Evolutionary conservation across 2,888 invertebrate genomes (phyloP).

Genomic region (Acleris holmiana): DNA sequence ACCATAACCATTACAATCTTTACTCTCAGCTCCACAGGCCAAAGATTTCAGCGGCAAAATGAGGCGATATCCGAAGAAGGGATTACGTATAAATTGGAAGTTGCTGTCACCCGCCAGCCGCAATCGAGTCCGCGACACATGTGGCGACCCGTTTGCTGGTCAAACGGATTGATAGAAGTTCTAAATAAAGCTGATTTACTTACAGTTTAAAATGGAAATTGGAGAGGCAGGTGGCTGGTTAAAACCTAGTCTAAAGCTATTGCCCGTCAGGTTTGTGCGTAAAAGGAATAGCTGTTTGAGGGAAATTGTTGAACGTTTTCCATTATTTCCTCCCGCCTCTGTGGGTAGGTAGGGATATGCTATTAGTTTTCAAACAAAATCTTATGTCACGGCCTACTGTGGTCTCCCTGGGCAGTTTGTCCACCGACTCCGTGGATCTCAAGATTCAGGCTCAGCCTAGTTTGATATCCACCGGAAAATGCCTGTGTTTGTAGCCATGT

Average conservation of each 20-base stretch:
- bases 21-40: not conserved
- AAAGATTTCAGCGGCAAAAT: constrained; percentile 1
- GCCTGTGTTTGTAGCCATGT: too few relatives aligned
- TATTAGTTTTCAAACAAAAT: too few relatives aligned
- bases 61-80: not conserved
- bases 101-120: constrained; percentile 4
- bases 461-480: too few relatives aligned
- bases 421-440: too few relatives aligned
- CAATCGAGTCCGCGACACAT: constrained; percentile 7
- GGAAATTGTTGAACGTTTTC: too few relatives aligned
- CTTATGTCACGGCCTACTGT: too few relatives aligned
- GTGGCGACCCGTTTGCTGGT: constrained; percentile 12
- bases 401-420: too few relatives aligned
- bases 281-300: too few relatives aligned
- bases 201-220: constrained; percentile 29
- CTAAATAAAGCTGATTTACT: constrained; percentile 24
- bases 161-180: constrained; percentile 21
- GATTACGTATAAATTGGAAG: constrained; percentile 15
- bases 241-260: not conserved
- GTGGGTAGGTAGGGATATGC: too few relatives aligned
- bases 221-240: constrained; percentile 7
- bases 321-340: too few relatives aligned
- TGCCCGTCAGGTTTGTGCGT: too few relatives aligned
- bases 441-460: too few relatives aligned
- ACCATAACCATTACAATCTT: not conserved